These are phyloP conservation scores for Styela clava DNA, from an alignment of 23 tunicate species.

Conservation along the genomic window DNA sequence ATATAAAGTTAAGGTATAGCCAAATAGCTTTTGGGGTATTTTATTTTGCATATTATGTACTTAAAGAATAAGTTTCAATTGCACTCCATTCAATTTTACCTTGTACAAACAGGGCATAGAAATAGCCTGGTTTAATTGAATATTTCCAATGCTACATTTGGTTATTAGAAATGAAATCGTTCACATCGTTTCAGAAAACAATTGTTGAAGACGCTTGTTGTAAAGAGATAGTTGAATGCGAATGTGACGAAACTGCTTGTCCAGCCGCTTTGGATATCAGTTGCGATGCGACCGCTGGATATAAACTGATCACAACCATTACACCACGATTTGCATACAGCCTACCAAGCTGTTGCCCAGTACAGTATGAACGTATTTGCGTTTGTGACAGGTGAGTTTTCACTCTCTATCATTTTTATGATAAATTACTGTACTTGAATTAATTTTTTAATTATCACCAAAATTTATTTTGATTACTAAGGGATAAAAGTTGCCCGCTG, in stretches of 20 bases:
- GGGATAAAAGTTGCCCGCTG: too few species aligned
- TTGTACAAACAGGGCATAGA: too few species aligned
- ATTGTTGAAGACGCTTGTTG: slow-evolving; percentile 57
- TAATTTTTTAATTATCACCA: too few species aligned
- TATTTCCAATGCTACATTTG: too few species aligned
- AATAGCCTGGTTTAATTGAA: too few species aligned
- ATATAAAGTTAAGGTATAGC: slow-evolving; percentile 56
- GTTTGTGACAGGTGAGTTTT: slow-evolving; percentile 77
- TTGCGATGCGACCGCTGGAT: slow-evolving; percentile 65
- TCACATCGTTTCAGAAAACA: slow-evolving; percentile 2
- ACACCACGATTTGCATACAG: slow-evolving; percentile 53
- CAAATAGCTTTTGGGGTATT: too few species aligned
- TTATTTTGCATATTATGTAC: too few species aligned
- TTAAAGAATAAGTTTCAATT: too few species aligned
- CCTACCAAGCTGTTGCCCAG: slow-evolving; percentile 68
- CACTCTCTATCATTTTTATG: not conserved
- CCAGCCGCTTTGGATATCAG: slow-evolving; percentile 40
- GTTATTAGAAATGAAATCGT: too few species aligned
- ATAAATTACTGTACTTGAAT: too few species aligned
- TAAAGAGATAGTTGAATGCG: slow-evolving; percentile 65
- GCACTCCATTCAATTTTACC: too few species aligned
- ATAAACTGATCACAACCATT: slow-evolving; percentile 60
- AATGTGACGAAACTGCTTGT: slow-evolving; percentile 73
- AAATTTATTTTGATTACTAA: too few species aligned
- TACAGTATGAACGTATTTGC: slow-evolving; percentile 73